Base-by-base conservation (phyloP, 2,888 invertebrate genomes). In the Phytoseiulus persimilis region DNA sequence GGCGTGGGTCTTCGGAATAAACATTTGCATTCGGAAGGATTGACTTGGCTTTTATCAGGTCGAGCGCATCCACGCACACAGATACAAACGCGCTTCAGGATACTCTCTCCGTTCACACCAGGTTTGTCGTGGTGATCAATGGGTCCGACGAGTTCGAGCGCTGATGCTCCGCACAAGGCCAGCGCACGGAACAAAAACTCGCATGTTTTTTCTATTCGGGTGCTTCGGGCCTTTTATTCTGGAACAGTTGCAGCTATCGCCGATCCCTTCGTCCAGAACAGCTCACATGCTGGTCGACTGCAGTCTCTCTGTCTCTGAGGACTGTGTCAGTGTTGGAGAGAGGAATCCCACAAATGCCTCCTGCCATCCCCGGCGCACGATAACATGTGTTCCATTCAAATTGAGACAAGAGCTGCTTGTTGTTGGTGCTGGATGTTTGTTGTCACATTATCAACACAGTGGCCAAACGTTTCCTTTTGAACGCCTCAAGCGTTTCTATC, bases 371-470 rank as follows among this genome's bases (percentile, higher is more conserved):
- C 14, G 14, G 9, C 2, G 65, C 65, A 65, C 65, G 65, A 65
- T 28, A 65, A 23, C 65, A 65, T 65, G 14, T 65, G 65, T 65
- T 65, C 65, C 65, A 65, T 65, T 65, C 65, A 65, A n/a, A 65
- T 65, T 14, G 65, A 65, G 28, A 65, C 65, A 65, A 65, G 65
- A 65, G 18, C 9, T 23, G 14, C 65, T 65, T 65, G 65, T 65
- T 65, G 65, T 65, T 65, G 65, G 23, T 23, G 65, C 65, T 65
- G 65, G 65, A 65, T 65, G 65, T 65, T 65, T 65, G 65, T 65
- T 65, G 65, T 65, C 65, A 65, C 65, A 65, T 65, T 65, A 65
- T 65, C 65, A 65, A 65, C 65, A 65, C 65, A 65, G 65, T 65
- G 18, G 65, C 65, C 65, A 65, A 65, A 65, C 65, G 65, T 65